Percentiles rank a stretch among this genome's conserved stretches.
Conservation (phyloP, 2,888 invertebrate genomes). For the Leptopterna dolabrata region DNA sequence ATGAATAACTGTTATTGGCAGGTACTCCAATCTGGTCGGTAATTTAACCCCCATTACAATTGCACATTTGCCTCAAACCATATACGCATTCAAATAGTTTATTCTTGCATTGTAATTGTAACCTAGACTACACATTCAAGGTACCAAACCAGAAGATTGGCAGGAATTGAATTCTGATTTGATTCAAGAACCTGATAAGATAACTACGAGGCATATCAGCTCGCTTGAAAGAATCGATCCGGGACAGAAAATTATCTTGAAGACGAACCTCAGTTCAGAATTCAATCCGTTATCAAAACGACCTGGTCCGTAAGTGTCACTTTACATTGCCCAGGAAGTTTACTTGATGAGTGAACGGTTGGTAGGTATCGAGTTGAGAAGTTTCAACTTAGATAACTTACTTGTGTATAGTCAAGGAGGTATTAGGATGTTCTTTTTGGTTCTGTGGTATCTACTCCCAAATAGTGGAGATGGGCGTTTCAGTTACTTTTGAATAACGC, state of each 20-base stretch:
- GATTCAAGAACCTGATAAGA: constrained; percentile 42
- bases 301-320: constrained; percentile 25
- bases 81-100: neutral
- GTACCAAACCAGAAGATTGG: constrained; percentile 57
- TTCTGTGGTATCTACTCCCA: too few relatives aligned
- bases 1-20: too few relatives aligned
- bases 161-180: neutral
- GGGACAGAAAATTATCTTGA: constrained; percentile 51
- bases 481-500: too few relatives aligned
- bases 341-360: neutral
- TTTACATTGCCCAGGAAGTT: neutral
- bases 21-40: too few relatives aligned
- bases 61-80: too few relatives aligned
- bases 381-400: too few relatives aligned
- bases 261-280: constrained; percentile 54
- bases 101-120: neutral
- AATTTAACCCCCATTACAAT: too few relatives aligned
- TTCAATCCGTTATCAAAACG: constrained; percentile 51
- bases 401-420: too few relatives aligned
- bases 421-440: too few relatives aligned
- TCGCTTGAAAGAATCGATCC: constrained; percentile 48
- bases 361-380: too few relatives aligned
- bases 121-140: neutral
- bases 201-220: constrained; percentile 30
- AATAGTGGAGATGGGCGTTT: too few relatives aligned